Evolutionary conservation across 2,113 vertebrate species (phyloP).

Genomic region (Peromyscus maniculatus): DNA sequence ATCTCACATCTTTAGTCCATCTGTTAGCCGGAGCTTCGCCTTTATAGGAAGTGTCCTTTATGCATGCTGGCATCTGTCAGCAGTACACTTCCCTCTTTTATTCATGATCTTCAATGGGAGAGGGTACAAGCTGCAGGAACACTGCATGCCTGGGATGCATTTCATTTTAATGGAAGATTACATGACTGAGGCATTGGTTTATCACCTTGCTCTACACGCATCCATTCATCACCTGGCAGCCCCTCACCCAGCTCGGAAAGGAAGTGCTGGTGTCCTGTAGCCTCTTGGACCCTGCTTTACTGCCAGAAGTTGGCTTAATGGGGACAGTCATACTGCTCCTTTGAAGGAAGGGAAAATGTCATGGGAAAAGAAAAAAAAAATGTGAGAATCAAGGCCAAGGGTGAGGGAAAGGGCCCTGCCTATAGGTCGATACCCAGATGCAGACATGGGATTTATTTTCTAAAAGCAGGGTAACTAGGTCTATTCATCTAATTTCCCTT

Average conservation of each 20-base stretch:
- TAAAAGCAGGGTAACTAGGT: neutral
- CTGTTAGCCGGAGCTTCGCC: conserved; percentile 90
- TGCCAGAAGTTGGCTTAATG: neutral
- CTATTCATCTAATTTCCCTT: neutral
- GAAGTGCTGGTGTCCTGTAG: conserved; percentile 81
- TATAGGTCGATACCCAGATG: neutral
- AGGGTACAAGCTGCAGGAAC: conserved; percentile 87
- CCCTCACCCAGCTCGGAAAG: conserved; percentile 82
- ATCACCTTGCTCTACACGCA: conserved; percentile 87
- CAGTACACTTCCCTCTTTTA: conserved; percentile 87
- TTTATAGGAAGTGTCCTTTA: conserved; percentile 90
- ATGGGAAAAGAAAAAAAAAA: conserved; percentile 23
- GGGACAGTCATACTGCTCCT: conserved; percentile 53
- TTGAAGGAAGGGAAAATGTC: conserved; percentile 69
- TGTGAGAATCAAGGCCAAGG: neutral
- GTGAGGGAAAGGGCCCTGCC: neutral
- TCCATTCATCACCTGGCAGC: conserved; percentile 85
- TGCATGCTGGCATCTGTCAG: conserved; percentile 90
- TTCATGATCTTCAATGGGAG: conserved; percentile 88
- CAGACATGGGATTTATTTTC: neutral
- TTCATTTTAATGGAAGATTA: conserved; percentile 89
- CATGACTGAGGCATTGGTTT: conserved; percentile 88
- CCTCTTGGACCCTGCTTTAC: conserved; percentile 37
- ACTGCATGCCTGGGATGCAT: conserved; percentile 87
- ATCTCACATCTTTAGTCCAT: conserved; percentile 92